phyloP scores from a whole-genome alignment of 2,888 invertebrate species.

The Cephus pulcher region DNA sequence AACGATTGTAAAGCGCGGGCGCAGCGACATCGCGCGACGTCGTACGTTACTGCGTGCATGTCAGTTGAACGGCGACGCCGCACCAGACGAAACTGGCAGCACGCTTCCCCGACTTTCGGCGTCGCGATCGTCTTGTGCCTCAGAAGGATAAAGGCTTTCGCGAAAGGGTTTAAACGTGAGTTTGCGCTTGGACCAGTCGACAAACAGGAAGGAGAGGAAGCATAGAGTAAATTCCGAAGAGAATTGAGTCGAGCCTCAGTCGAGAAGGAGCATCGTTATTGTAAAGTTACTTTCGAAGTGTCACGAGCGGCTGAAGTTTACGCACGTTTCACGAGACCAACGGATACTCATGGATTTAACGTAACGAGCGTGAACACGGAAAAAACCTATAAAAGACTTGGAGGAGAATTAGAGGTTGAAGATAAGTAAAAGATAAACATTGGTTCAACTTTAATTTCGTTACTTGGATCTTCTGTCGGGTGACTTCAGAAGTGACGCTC shows the following conservation, averaged over 20 bases:
- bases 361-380: background rate
- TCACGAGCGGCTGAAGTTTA: background rate
- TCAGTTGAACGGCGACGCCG: conserved; percentile 59
- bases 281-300: background rate
- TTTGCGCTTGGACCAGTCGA: background rate
- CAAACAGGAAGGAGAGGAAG: background rate
- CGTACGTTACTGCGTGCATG: conserved; percentile 41
- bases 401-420: background rate
- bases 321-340: background rate
- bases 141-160: background rate
- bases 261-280: background rate
- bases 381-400: background rate
- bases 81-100: conserved; percentile 49
- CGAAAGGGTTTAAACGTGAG: background rate
- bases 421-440: background rate
- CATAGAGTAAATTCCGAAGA: background rate
- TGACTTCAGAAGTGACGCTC: background rate
- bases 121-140: background rate
- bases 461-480: background rate
- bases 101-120: conserved; percentile 23
- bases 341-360: background rate
- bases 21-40: conserved; percentile 14
- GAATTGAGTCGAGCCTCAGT: background rate
- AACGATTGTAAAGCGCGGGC: conserved; percentile 18
- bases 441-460: background rate